These are phyloP conservation scores for Hermaeophaga mercurialis DNA, from an alignment of 2,888 invertebrate species.

Conservation along the genomic window DNA sequence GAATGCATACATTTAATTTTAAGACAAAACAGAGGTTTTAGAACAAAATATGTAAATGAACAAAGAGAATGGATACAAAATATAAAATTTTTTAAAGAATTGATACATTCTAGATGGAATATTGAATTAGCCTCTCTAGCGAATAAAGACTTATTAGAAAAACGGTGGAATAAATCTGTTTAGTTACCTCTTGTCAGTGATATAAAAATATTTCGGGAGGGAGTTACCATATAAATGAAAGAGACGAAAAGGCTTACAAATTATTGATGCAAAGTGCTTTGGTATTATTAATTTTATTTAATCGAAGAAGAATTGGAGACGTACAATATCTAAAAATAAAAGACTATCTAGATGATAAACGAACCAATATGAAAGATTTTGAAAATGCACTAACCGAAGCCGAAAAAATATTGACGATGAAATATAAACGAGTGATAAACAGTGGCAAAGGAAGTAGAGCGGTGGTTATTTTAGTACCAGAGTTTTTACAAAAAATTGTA, in stretches of 20 bases:
- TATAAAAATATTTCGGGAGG: conserved; percentile 21
- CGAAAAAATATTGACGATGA: conserved; percentile 38
- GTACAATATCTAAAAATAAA: conserved; percentile 20
- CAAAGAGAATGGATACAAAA: conserved; percentile 10
- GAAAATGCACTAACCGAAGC: conserved; percentile 34
- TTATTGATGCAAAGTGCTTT: conserved; percentile 28
- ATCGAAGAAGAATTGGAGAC: conserved; percentile 36
- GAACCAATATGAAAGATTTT: conserved; percentile 36
- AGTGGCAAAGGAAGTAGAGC: conserved; percentile 43
- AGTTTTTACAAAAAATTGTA: conserved; percentile 38
- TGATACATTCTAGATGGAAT: conserved; percentile 26
- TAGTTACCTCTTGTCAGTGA: conserved; percentile 28
- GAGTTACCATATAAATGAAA: conserved; percentile 5
- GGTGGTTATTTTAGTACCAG: conserved; percentile 44
- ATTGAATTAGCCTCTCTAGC: conserved; percentile 30
- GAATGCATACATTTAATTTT: conserved; percentile 28
- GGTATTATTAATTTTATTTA: conserved; percentile 35
- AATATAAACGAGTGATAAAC: conserved; percentile 43
- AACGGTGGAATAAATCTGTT: conserved; percentile 27
- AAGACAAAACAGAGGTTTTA: conserved; percentile 24
- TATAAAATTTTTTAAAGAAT: conserved; percentile 27
- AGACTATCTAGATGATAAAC: conserved; percentile 30
- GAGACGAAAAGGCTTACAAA: conserved; percentile 27
- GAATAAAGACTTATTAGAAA: conserved; percentile 31
- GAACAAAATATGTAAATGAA: conserved; percentile 8